phyloP scores from a whole-genome alignment of 1,140 invertebrate genomes.

The Lucilia sericata region DNA sequence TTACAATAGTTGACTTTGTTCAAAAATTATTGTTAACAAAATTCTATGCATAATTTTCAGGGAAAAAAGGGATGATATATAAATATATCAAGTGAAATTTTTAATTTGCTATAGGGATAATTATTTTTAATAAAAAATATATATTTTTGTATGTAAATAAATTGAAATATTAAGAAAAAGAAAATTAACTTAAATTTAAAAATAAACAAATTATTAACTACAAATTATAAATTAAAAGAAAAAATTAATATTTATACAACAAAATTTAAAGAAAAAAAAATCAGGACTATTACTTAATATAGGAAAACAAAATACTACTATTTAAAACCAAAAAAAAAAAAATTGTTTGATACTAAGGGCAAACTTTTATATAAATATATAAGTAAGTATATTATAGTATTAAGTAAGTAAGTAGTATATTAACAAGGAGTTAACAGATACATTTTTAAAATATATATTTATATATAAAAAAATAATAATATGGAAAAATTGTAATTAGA shows the following conservation, averaged over 20 bases:
- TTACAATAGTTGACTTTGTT: no score
- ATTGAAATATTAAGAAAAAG: background rate
- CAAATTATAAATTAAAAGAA: background rate
- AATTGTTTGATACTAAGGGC: conserved; percentile 7
- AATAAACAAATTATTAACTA: conserved; percentile 1
- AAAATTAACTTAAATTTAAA: conserved; percentile 4
- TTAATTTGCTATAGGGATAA: no score
- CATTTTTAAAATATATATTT: conserved; percentile 11
- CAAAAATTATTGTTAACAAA: no score
- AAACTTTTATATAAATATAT: background rate
- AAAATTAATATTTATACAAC: conserved; percentile 2
- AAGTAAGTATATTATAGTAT: background rate
- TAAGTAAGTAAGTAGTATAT: background rate
- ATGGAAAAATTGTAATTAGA: background rate
- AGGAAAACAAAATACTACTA: conserved; percentile 15
- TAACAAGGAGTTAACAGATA: conserved; percentile 25
- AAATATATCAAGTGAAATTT: no score
- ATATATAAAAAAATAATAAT: conserved; percentile 32
- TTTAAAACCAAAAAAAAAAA: conserved; percentile 1
- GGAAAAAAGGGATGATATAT: no score
- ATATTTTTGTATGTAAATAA: background rate
- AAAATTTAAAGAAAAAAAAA: background rate
- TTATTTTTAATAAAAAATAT: background rate
- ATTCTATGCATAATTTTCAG: no score
- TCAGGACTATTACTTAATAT: background rate